These are phyloP conservation scores for Apoda limacodes DNA, from an alignment of 2,888 invertebrate species.

Conservation along the genomic window DNA sequence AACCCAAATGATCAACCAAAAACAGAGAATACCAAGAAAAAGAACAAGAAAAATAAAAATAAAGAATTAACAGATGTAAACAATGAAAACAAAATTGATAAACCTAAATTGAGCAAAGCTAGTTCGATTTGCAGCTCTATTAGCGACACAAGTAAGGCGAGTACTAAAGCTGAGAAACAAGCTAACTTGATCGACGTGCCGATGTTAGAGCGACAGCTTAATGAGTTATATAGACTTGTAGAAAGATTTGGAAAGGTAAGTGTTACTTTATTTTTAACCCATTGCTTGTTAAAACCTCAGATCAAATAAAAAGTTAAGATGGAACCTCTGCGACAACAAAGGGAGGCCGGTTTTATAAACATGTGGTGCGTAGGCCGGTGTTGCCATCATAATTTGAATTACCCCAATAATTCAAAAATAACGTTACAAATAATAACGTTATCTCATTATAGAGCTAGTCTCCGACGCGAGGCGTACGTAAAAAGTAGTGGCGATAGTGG, in stretches of 20 bases:
- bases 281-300: too few relatives aligned
- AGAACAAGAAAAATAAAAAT: conserved; percentile 18
- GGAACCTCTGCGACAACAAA: too few relatives aligned
- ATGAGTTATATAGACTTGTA: conserved; percentile 62
- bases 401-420: too few relatives aligned
- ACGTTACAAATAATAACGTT: too few relatives aligned
- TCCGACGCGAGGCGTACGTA: too few relatives aligned
- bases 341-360: too few relatives aligned
- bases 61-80: conserved; percentile 23
- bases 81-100: conserved; percentile 18
- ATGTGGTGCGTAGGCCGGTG: too few relatives aligned
- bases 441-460: too few relatives aligned
- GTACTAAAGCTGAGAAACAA: conserved; percentile 24
- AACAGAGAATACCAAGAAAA: background rate
- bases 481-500: too few relatives aligned
- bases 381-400: too few relatives aligned
- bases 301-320: too few relatives aligned
- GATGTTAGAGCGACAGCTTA: conserved; percentile 63
- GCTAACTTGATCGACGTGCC: conserved; percentile 41
- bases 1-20: background rate
- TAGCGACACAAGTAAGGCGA: conserved; percentile 41
- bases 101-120: conserved; percentile 33
- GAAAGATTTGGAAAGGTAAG: conserved; percentile 43
- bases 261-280: too few relatives aligned
- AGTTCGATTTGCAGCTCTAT: conserved; percentile 48